These are phyloP conservation scores for Plectrocnemia conspersa DNA, from an alignment of 1,140 invertebrate species.

Conservation along the genomic window DNA sequence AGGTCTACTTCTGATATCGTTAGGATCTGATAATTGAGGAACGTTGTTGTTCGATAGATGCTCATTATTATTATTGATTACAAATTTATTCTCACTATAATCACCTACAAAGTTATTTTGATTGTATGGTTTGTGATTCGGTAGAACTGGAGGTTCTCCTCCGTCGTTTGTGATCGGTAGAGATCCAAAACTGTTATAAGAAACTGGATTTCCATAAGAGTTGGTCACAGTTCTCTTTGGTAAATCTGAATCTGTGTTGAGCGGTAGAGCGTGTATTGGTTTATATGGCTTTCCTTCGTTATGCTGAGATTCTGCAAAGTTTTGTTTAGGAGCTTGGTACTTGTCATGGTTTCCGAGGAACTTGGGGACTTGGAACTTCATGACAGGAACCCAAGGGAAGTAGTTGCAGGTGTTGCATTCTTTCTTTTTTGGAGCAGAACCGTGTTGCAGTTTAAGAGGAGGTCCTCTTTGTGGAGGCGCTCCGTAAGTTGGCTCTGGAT, in stretches of 20 bases:
- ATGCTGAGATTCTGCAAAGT: slow-evolving; percentile 19
- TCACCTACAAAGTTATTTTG: slow-evolving; percentile 4
- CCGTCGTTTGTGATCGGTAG: slow-evolving; percentile 23
- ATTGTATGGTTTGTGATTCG: slow-evolving; percentile 11
- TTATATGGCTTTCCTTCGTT: slow-evolving; percentile 29
- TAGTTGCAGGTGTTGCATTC: slow-evolving; percentile 70
- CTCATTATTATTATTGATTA: too few relatives aligned
- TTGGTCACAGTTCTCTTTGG: slow-evolving; percentile 21
- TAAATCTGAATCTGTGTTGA: neutral
- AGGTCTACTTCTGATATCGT: neutral
- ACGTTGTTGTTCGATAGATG: too few relatives aligned
- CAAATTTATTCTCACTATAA: slow-evolving; percentile 14
- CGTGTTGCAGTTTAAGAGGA: slow-evolving; percentile 14
- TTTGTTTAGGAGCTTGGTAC: slow-evolving; percentile 34
- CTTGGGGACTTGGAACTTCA: slow-evolving; percentile 44
- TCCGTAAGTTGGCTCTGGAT: neutral
- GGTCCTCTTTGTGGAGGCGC: slow-evolving; percentile 9
- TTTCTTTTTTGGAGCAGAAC: slow-evolving; percentile 40
- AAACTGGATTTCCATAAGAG: slow-evolving; percentile 31
- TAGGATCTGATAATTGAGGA: slow-evolving; percentile 6
- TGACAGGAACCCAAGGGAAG: slow-evolving; percentile 72
- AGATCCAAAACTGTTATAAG: slow-evolving; percentile 24
- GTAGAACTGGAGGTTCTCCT: slow-evolving; percentile 9
- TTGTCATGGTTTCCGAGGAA: slow-evolving; percentile 5
- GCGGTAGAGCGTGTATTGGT: slow-evolving; percentile 1